phyloP scores from a whole-genome alignment of 1,140 invertebrate species.

The Drosophila orena region DNA sequence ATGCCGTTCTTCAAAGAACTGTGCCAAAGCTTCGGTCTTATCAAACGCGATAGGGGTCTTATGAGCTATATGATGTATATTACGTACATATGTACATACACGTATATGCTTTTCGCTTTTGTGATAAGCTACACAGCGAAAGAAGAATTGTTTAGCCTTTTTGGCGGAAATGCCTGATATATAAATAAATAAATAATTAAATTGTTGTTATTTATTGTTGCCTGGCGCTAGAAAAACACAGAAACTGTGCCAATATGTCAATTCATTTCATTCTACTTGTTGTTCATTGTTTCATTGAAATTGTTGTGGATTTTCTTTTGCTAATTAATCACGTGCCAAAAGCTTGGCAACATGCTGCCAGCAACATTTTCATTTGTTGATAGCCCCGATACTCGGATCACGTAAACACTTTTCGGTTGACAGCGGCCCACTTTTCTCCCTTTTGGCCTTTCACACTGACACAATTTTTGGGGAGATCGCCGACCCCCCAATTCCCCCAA shows the following conservation, averaged over 20 bases:
- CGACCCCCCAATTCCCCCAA: slow-evolving; percentile 17
- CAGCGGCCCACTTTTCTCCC: slow-evolving; percentile 35
- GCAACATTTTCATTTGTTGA: slow-evolving; percentile 29
- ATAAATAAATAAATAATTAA: neutral
- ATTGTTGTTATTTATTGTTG: slow-evolving; percentile 21
- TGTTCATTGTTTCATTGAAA: slow-evolving; percentile 4
- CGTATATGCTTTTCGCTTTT: slow-evolving; percentile 14
- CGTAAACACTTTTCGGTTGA: slow-evolving; percentile 33
- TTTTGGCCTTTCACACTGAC: slow-evolving; percentile 69
- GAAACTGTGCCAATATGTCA: slow-evolving; percentile 53
- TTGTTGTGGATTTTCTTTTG: slow-evolving; percentile 17
- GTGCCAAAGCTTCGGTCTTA: slow-evolving; percentile 42
- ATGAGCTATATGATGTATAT: neutral
- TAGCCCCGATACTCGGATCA: slow-evolving; percentile 26
- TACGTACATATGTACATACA: slow-evolving; percentile 3
- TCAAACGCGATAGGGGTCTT: slow-evolving; percentile 19
- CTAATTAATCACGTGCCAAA: slow-evolving; percentile 35
- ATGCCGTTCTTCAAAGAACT: slow-evolving; percentile 35
- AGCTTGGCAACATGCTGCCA: slow-evolving; percentile 39
- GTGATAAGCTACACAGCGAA: slow-evolving; percentile 32
- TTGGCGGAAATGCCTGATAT: slow-evolving; percentile 32
- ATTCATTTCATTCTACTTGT: slow-evolving; percentile 25
- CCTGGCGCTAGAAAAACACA: slow-evolving; percentile 53
- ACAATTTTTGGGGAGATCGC: slow-evolving; percentile 56
- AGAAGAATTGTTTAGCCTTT: slow-evolving; percentile 22